A percentile compares a stretch with the other conserved stretches of the same genome.
Evolutionary conservation across 2,888 invertebrate species (phyloP).

Genomic region (Fragum sueziense): DNA sequence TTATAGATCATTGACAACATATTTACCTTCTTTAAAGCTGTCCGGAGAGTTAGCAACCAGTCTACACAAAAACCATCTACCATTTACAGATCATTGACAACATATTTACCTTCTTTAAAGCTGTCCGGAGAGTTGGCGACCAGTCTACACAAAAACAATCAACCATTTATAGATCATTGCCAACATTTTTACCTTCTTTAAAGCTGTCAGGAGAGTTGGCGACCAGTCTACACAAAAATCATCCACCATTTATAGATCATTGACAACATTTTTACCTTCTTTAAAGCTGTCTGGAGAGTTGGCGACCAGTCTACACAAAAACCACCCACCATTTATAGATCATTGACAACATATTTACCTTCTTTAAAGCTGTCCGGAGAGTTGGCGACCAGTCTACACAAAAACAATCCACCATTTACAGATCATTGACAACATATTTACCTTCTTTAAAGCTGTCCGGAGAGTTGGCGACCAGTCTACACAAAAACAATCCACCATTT

Average conservation of each 20-base stretch:
- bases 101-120: conserved; percentile 89
- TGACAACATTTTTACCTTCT: conserved; percentile 87
- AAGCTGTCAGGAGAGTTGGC: too few species aligned
- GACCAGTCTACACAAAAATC: too few species aligned
- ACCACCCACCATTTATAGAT: conserved; percentile 89
- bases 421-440: too few species aligned
- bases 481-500: too few species aligned
- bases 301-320: conserved; percentile 95
- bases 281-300: conserved; percentile 96
- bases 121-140: conserved; percentile 97
- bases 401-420: conserved; percentile 94
- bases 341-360: conserved; percentile 84
- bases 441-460: too few species aligned
- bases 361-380: conserved; percentile 96
- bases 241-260: too few species aligned
- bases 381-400: conserved; percentile 96
- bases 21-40: conserved; percentile 91
- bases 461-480: too few species aligned
- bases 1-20: not conserved
- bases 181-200: too few species aligned
- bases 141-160: conserved; percentile 93
- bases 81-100: conserved; percentile 85
- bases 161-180: too few species aligned
- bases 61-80: conserved; percentile 93
- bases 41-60: conserved; percentile 97